phyloP scores from a whole-genome alignment of 2,888 invertebrate genomes.

The Lithophane socia region DNA sequence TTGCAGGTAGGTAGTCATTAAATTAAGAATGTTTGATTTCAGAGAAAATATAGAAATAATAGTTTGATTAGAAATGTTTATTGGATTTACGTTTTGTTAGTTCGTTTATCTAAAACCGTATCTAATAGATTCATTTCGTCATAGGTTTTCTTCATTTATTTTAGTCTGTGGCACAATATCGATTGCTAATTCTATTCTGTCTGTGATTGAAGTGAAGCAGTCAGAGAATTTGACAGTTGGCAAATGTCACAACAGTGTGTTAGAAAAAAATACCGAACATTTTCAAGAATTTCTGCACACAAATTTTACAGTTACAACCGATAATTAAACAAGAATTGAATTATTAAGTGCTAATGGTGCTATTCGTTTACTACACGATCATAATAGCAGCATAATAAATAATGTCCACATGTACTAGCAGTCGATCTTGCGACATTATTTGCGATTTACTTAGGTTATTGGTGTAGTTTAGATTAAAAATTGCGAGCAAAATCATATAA shows the following conservation, averaged over 20 bases:
- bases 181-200: too few species aligned
- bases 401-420: not conserved
- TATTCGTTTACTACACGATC: not conserved
- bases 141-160: too few species aligned
- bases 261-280: not conserved
- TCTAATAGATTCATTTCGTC: too few species aligned
- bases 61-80: too few species aligned
- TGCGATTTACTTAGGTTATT: not conserved
- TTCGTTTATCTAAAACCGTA: too few species aligned
- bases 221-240: not conserved
- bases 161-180: too few species aligned
- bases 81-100: too few species aligned
- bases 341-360: not conserved
- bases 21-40: too few species aligned
- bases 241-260: not conserved
- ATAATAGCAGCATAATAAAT: not conserved
- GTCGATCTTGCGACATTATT: not conserved
- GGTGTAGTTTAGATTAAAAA: not conserved
- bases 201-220: too few species aligned
- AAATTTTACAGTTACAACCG: not conserved
- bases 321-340: not conserved
- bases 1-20: too few species aligned
- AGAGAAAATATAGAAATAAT: too few species aligned
- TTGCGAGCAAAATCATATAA: not conserved
- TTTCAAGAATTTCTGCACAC: conserved; percentile 19